Evolutionary conservation across 1,140 invertebrate genomes (phyloP).

Genomic region (Papilio xuthus): DNA sequence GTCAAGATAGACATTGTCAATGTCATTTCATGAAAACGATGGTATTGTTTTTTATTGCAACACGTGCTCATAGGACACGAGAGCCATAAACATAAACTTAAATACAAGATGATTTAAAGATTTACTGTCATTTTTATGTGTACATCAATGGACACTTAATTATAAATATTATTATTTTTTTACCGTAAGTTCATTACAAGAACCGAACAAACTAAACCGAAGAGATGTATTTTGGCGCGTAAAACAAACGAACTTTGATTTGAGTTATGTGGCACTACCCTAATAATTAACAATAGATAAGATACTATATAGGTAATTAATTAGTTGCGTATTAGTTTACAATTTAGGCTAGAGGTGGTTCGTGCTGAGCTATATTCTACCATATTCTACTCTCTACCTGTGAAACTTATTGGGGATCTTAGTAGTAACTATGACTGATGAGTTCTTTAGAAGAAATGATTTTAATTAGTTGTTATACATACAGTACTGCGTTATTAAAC

Average conservation of each 20-base stretch:
- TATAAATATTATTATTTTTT: background rate
- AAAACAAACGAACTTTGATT: background rate
- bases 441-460: too few relatives aligned
- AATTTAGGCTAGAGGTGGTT: too few relatives aligned
- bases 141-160: background rate
- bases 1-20: slow-evolving; percentile 21
- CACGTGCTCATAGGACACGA: background rate
- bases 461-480: too few relatives aligned
- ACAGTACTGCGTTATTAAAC: too few relatives aligned
- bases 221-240: background rate
- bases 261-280: background rate
- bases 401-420: too few relatives aligned
- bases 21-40: background rate
- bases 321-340: too few relatives aligned
- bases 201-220: background rate
- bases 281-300: too few relatives aligned
- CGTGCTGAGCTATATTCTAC: too few relatives aligned
- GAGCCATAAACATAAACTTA: background rate
- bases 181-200: background rate
- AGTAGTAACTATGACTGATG: too few relatives aligned
- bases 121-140: background rate
- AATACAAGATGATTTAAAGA: background rate
- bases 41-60: background rate
- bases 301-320: too few relatives aligned
- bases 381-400: too few relatives aligned